These are phyloP conservation scores for Poecilia wingei DNA, from an alignment of 2,797 vertebrate genomes.

Conservation along the genomic window DNA sequence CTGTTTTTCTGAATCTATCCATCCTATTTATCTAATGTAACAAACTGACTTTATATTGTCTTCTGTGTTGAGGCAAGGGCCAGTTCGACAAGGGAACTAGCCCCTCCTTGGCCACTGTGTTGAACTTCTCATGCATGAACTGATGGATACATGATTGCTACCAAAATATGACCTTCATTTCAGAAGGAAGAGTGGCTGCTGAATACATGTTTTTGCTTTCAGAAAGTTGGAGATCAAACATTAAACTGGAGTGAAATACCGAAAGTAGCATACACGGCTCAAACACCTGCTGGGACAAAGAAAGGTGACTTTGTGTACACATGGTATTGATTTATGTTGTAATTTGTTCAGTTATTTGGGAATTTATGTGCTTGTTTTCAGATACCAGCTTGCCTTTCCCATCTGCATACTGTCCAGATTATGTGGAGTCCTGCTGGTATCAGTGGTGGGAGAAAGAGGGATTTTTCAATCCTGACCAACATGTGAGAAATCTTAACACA, in stretches of 20 bases:
- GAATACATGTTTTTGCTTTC: conserved; percentile 20
- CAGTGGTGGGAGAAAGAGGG: conserved; percentile 90
- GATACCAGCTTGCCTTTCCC: conserved; percentile 83
- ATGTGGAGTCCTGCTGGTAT: conserved; percentile 91
- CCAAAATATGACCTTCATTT: neutral
- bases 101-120: neutral
- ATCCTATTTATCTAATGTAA: neutral
- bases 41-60: no score
- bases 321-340: neutral
- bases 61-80: no score
- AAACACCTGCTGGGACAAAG: conserved; percentile 81
- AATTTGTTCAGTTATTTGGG: neutral
- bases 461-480: conserved; percentile 88
- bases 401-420: conserved; percentile 84
- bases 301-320: conserved; percentile 80
- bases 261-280: conserved; percentile 72
- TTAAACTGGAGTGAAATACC: conserved; percentile 81
- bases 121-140: neutral
- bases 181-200: neutral
- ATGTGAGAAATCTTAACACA: conserved; percentile 73
- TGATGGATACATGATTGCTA: neutral
- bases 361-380: conserved; percentile 44
- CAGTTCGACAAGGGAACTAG: neutral
- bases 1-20: neutral
- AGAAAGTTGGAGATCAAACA: conserved; percentile 66